These are phyloP conservation scores for Enteromius unitaeniatus DNA, from an alignment of 2,797 vertebrate species.

Conservation along the genomic window DNA sequence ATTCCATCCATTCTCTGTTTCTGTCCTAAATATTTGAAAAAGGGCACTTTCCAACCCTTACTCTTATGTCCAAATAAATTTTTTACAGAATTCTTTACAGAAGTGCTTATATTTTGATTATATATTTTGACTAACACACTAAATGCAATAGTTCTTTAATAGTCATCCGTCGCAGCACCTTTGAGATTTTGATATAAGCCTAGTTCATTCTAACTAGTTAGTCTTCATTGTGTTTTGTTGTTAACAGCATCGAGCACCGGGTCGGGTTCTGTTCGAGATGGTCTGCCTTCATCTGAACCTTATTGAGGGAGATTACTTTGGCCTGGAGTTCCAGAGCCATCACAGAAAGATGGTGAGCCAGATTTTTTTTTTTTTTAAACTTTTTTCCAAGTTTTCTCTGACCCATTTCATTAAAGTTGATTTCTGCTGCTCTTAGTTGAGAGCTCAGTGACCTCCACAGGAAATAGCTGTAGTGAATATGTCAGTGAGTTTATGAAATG, in stretches of 20 bases:
- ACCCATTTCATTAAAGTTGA: background rate
- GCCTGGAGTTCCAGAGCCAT: slow-evolving; percentile 95
- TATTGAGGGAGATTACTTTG: slow-evolving; percentile 96
- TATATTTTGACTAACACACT: no score
- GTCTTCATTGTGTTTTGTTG: background rate
- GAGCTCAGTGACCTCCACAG: background rate
- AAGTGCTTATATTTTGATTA: no score
- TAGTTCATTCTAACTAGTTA: background rate
- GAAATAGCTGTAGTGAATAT: background rate
- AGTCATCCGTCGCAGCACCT: no score
- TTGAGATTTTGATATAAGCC: background rate
- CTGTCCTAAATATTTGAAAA: background rate
- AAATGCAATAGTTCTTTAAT: no score
- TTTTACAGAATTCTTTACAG: no score
- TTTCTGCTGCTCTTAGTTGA: background rate
- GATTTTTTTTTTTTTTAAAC: background rate
- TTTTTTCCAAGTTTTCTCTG: background rate
- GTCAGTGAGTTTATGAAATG: background rate
- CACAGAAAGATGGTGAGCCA: slow-evolving; percentile 91
- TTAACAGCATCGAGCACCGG: slow-evolving; percentile 91
- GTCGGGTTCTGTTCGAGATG: slow-evolving; percentile 91
- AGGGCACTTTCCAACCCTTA: no score
- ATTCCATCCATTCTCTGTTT: background rate
- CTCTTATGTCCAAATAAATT: no score
- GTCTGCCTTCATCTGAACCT: slow-evolving; percentile 96